phyloP scores from a whole-genome alignment of 2,797 vertebrate genomes.

The Falco rusticolus region DNA sequence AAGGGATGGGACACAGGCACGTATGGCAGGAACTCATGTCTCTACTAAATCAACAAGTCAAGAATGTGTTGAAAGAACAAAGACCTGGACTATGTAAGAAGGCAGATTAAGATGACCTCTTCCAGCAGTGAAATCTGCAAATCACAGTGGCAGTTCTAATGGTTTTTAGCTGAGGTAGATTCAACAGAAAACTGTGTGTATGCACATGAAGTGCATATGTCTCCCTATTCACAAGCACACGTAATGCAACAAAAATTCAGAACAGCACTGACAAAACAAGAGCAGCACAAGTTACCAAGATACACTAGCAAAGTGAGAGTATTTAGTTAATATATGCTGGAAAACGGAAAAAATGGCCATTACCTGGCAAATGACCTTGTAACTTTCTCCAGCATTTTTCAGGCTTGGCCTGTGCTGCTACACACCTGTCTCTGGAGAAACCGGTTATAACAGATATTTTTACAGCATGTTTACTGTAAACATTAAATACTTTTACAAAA shows the following conservation, averaged over 20 bases:
- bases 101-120: not conserved
- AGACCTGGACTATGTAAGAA: not conserved
- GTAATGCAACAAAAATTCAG: not conserved
- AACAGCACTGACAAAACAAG: not conserved
- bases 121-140: not conserved
- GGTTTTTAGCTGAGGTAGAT: not conserved
- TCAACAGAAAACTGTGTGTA: not conserved
- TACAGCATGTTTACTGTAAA: not conserved
- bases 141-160: not conserved
- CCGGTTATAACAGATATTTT: not conserved
- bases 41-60: not conserved
- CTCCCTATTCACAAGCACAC: not conserved
- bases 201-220: fast-evolving
- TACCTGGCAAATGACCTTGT: not conserved
- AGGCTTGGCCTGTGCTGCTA: not conserved
- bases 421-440: not conserved
- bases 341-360: not conserved
- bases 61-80: not conserved
- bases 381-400: not conserved
- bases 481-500: not conserved
- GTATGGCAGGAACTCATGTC: not conserved
- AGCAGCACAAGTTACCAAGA: not conserved
- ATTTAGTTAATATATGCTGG: not conserved
- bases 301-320: not conserved
- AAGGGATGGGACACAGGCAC: not conserved